Evolutionary conservation across 1,140 invertebrate species (phyloP), one percentile per base, ranked within the genome.

Genomic region (Trichonephila clavipes): DNA sequence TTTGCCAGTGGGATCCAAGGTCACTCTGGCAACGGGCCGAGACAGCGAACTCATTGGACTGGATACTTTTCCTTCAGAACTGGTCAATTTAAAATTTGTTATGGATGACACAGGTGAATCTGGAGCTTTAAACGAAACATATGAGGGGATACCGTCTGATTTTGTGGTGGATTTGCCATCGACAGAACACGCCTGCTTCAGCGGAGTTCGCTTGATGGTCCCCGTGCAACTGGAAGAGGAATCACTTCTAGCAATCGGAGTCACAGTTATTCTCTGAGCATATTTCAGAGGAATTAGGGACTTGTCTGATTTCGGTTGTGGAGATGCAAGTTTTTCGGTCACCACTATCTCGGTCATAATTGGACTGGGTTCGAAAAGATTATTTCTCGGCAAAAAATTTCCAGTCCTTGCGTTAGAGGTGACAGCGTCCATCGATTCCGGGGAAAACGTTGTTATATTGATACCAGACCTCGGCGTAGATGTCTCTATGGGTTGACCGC

Each of bases 1-100:
- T 96, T 98, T 98, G 21, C 98, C 98, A 95, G 98, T 97, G 1
- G 98, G 97, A 95, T 98, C 98, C 59, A 98, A 95, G 19, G 97
- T 98, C 0, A 98, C 98, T 95, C 98, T 97, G 8, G 98, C 98
- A 21, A 92, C 44, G 24, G 83, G 59, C 21, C 93, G 87, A 51
- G 86, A 6, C 18, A 90, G 28, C 2, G 93, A 93, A 64, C 28
- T 93, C 40, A 64, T 88, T 21, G 92, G 92, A 62, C 85, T 77
- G 18, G 82, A 69, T 21, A 89, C 10, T 58, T n/a, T 24, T 34
- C 40, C n/a, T 4, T 58, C 58, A 21, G 19, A 21, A 69, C 3
- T 69, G 19, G 44, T 40, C 2, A 28, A 5, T 58, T 77, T 59
- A 12, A 62, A 61, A 24, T 12, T 59, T 7, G 72, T 2, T 18